A percentile compares a stretch with the other conserved stretches of the same genome.
These are phyloP conservation scores for Acanthoscelides obtectus DNA, from an alignment of 2,888 invertebrate species.

Conservation along the genomic window DNA sequence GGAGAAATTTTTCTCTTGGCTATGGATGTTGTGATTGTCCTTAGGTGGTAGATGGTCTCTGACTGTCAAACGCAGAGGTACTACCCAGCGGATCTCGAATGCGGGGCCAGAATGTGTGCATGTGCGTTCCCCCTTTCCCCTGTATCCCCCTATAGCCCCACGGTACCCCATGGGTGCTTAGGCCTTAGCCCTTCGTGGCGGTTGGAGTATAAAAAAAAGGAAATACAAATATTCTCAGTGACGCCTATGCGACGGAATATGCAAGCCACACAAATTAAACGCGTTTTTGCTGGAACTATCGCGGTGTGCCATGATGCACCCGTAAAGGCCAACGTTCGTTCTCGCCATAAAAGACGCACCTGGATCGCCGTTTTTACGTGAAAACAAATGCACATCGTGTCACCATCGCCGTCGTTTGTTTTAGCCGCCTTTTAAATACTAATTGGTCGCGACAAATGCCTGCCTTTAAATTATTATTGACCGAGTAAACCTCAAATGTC, in stretches of 20 bases:
- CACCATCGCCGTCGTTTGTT: conserved; percentile 7
- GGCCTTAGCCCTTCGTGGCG: too few species aligned
- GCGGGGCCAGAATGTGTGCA: too few species aligned
- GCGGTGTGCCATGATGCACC: not conserved
- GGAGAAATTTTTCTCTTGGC: too few species aligned
- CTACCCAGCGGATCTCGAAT: too few species aligned
- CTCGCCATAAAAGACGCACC: not conserved
- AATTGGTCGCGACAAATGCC: conserved; percentile 13
- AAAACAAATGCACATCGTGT: not conserved
- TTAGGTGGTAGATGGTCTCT: too few species aligned
- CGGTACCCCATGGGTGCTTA: too few species aligned
- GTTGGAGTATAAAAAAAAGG: too few species aligned
- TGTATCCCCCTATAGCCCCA: too few species aligned
- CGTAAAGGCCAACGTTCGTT: not conserved
- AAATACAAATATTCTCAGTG: too few species aligned
- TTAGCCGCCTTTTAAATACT: conserved; percentile 16
- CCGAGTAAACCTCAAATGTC: not conserved
- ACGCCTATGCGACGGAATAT: not conserved
- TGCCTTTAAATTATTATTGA: not conserved
- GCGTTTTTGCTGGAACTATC: not conserved
- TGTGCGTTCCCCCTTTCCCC: too few species aligned
- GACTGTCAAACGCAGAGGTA: too few species aligned
- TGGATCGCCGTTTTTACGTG: not conserved
- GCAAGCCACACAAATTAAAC: not conserved
- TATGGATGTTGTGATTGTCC: too few species aligned